These are phyloP conservation scores for Nomada ferruginata DNA, from an alignment of 2,888 invertebrate species.

Conservation along the genomic window DNA sequence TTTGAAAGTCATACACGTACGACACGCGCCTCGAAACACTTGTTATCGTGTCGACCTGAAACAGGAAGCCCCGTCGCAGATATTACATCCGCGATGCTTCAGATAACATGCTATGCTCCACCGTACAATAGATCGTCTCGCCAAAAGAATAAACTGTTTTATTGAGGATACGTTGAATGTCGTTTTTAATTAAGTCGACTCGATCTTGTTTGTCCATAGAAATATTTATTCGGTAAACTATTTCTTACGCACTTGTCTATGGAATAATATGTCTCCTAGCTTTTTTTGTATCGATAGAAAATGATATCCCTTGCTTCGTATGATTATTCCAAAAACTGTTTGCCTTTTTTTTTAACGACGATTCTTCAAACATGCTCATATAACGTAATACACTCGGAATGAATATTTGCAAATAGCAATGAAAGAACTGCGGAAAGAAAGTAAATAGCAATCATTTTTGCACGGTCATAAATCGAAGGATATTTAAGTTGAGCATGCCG, in stretches of 20 bases:
- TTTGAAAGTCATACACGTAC: conserved; percentile 37
- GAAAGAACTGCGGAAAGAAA: neutral
- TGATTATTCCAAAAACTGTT: no score
- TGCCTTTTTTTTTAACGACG: no score
- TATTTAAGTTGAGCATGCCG: conserved; percentile 11
- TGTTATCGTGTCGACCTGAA: conserved; percentile 41
- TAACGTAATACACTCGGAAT: neutral
- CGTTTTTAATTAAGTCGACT: no score
- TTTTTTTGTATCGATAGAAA: no score
- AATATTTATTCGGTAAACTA: no score
- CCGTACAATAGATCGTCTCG: neutral
- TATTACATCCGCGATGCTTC: conserved; percentile 27
- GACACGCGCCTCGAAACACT: conserved; percentile 15
- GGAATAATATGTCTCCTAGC: no score
- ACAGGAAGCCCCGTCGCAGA: conserved; percentile 30
- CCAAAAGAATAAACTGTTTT: neutral
- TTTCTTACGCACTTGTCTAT: no score
- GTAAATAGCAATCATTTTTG: neutral
- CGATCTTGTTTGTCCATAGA: no score
- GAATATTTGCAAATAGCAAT: neutral
- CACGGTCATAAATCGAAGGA: conserved; percentile 10
- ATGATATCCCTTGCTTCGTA: no score
- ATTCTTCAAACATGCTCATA: no score
- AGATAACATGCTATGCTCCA: neutral
- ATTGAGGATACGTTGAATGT: no score